These are phyloP conservation scores for Sceliomorpha sp. DNA, from an alignment of 2,888 invertebrate species.

Conservation along the genomic window DNA sequence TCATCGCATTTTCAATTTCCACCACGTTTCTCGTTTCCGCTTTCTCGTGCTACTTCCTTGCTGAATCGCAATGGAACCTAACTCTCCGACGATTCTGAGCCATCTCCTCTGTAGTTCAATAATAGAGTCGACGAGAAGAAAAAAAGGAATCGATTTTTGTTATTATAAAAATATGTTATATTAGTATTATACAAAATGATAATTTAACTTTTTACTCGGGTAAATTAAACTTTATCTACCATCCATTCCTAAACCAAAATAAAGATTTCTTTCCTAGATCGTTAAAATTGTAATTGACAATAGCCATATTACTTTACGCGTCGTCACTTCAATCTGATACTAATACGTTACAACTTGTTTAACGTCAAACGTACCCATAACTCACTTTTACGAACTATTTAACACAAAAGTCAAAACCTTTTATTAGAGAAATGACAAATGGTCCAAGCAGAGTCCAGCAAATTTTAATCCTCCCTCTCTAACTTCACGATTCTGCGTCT, in stretches of 20 bases:
- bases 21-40: conserved; percentile 79
- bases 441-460: conserved; percentile 41
- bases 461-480: too few species aligned
- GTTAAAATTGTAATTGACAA: neutral
- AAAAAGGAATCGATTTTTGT: too few species aligned
- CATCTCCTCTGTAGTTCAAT: conserved; percentile 18
- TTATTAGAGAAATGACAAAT: conserved; percentile 47
- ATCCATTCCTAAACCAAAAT: too few species aligned
- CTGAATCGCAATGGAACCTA: conserved; percentile 47
- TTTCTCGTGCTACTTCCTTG: conserved; percentile 49
- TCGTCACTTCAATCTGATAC: too few species aligned
- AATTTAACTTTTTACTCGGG: too few species aligned
- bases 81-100: conserved; percentile 13
- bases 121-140: conserved; percentile 1
- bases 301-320: too few species aligned
- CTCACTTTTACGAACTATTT: conserved; percentile 53
- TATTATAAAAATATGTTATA: neutral
- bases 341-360: too few species aligned
- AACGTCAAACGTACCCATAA: conserved; percentile 42
- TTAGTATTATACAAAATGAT: too few species aligned
- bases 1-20: conserved; percentile 80
- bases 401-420: conserved; percentile 37
- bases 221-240: too few species aligned
- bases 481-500: too few species aligned
- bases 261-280: too few species aligned